These are phyloP conservation scores for Anthonomus grandis DNA, from an alignment of 1,140 invertebrate genomes.

Conservation along the genomic window DNA sequence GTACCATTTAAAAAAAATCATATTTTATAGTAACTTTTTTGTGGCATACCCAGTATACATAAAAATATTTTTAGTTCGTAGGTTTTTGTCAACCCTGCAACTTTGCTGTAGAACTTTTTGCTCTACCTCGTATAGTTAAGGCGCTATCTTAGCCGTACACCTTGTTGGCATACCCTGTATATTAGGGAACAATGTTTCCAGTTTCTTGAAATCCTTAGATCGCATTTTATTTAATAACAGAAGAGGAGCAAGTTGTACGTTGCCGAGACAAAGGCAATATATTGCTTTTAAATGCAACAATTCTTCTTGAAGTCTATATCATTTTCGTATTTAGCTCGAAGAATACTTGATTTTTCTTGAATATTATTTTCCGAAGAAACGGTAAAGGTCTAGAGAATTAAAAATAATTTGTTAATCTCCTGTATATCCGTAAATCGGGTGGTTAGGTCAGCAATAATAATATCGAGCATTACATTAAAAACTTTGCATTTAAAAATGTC, in stretches of 20 bases:
- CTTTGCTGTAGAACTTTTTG: no score
- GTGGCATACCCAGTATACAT: no score
- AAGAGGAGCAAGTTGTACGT: neutral
- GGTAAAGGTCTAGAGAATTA: neutral
- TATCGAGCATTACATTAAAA: neutral
- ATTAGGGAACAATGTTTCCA: neutral
- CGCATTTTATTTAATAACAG: neutral
- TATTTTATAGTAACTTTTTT: no score
- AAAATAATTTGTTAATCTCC: neutral
- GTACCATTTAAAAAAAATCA: no score
- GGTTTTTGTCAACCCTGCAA: no score
- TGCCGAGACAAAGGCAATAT: neutral
- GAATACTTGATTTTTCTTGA: neutral
- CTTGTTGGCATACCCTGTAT: no score
- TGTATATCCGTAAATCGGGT: no score
- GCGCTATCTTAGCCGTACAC: no score
- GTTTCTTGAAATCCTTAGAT: no score
- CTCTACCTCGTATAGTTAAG: no score
- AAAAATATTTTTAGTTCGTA: no score
- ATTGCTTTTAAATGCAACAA: neutral
- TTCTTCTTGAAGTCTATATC: constrained; percentile 1
- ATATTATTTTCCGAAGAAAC: neutral
- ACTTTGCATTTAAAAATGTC: no score
- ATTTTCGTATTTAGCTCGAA: neutral
- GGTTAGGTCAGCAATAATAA: neutral